These are phyloP conservation scores for Empis stercorea DNA, from an alignment of 2,888 invertebrate genomes.

Conservation along the genomic window DNA sequence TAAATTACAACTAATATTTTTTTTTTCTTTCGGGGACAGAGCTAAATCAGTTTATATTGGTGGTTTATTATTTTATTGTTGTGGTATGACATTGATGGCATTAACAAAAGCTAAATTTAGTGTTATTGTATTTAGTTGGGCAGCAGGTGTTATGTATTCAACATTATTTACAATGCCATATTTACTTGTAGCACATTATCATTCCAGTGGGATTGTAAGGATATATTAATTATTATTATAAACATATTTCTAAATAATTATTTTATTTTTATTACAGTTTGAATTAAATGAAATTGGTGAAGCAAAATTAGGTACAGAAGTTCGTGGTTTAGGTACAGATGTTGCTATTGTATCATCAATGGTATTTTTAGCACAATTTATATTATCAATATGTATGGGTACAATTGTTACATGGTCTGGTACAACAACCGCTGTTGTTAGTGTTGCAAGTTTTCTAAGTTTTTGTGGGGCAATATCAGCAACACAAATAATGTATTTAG, in stretches of 20 bases:
- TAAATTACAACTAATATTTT: not conserved
- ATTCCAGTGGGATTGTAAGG: slow-evolving; percentile 75
- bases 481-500: slow-evolving; percentile 78
- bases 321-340: slow-evolving; percentile 89
- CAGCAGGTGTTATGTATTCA: slow-evolving; percentile 94
- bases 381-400: slow-evolving; percentile 77
- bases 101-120: slow-evolving; percentile 59
- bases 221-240: not conserved
- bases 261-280: slow-evolving; percentile 39
- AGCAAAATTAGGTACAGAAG: slow-evolving; percentile 43
- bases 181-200: slow-evolving; percentile 84
- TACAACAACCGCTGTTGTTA: slow-evolving; percentile 79
- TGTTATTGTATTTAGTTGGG: slow-evolving; percentile 80
- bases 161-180: slow-evolving; percentile 97
- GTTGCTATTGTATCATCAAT: slow-evolving; percentile 90
- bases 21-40: slow-evolving; percentile 37
- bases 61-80: slow-evolving; percentile 75
- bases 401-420: slow-evolving; percentile 66
- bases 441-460: slow-evolving; percentile 70
- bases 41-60: slow-evolving; percentile 79
- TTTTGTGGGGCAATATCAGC: slow-evolving; percentile 76
- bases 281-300: slow-evolving; percentile 43
- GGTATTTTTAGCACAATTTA: slow-evolving; percentile 90
- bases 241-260: not conserved
- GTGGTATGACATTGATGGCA: slow-evolving; percentile 82